phyloP scores from a whole-genome alignment of 53 echinoderm and acorn worm species.

The Zoroaster sp. region DNA sequence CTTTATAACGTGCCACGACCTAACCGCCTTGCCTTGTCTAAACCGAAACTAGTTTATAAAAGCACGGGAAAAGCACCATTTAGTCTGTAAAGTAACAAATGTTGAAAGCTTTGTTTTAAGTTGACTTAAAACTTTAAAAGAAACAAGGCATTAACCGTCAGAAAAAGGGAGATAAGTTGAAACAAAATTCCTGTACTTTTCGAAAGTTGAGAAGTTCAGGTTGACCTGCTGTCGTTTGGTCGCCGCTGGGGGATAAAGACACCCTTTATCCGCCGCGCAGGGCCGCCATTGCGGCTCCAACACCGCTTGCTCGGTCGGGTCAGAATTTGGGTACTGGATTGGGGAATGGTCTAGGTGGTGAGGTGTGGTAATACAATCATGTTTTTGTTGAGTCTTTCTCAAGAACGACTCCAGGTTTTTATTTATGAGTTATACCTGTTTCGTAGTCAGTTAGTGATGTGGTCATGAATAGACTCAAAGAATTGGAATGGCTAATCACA shows the following conservation, averaged over 20 bases:
- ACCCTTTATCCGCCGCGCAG: neutral
- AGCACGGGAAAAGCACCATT: neutral
- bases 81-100: neutral
- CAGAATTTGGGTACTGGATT: neutral
- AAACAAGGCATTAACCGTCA: neutral
- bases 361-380: neutral
- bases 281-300: constrained; percentile 33
- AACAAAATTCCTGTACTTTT: constrained; percentile 1
- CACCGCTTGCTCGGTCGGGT: neutral
- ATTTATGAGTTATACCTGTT: too few relatives aligned
- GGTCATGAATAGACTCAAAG: too few relatives aligned
- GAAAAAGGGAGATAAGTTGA: neutral
- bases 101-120: neutral
- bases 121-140: neutral
- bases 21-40: neutral
- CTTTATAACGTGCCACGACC: neutral
- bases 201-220: constrained; percentile 40
- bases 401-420: too few relatives aligned
- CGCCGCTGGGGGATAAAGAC: constrained; percentile 10
- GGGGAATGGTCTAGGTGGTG: neutral
- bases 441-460: too few relatives aligned
- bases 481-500: too few relatives aligned
- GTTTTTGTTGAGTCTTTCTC: neutral
- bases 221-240: constrained; percentile 16
- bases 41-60: neutral